Base-by-base conservation (phyloP, 2,797 vertebrate genomes). In the Hydrocynus forskahlii region DNA sequence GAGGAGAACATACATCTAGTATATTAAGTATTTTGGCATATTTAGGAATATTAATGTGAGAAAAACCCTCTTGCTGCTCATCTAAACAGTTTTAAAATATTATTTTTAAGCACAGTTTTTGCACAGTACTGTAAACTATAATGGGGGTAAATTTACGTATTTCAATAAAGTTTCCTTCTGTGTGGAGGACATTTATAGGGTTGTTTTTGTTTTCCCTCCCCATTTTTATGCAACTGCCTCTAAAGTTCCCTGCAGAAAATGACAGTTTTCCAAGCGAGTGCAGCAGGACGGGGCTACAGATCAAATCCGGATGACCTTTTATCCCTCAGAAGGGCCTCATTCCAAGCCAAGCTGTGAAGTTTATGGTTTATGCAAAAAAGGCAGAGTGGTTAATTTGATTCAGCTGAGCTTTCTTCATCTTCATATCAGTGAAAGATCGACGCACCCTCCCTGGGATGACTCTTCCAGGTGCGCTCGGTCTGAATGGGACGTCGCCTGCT, bases 391-490 rank as follows among this genome's bases (percentile, higher is more conserved):
- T 62, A 45, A 76, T 78, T 55, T 57, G 73, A 25, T 62, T 72
- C 5, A 55, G 60, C 71, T 64, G 21, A 50, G 68, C 25, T 72
- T 59, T 74, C 55, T 79, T 77, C 75, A 81, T 57, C 81, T 50
- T 74, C 25, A 74, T 40, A 23, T 75, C 68, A 74, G 66, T 76
- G 80, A 76, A 76, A 43, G 25, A 35, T 57, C 29, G 68, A 54
- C 43, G 67, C 52, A 55, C 72, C 43, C 48, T 79, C 67, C 59
- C 69, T 50, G 73, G 6, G 43, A 55, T 8, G 48, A 19, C 70
- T 75, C 68, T 77, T 83, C 80, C 76, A 85, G 83, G 83, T 85
- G 83, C 29, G 54, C 78, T 76, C 48, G 40, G 69, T 57, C 16
- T 78, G 68, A 77, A 79, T 76, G 71, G 63, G 71, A 81, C 21